phyloP scores from a whole-genome alignment of 2,888 invertebrate genomes.

The Chymomyza fuscimana region DNA sequence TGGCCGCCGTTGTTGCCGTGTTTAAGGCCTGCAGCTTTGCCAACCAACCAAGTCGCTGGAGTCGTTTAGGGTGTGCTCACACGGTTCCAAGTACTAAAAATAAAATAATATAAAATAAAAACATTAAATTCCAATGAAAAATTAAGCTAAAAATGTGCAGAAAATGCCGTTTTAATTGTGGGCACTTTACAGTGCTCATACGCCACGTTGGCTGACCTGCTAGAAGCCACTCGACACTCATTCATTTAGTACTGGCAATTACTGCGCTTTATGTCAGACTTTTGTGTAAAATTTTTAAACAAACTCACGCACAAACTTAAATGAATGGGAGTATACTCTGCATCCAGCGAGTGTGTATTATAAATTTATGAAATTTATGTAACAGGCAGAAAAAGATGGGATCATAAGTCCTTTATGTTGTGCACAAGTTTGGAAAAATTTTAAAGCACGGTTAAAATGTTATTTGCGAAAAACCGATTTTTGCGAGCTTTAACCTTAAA shows the following conservation, averaged over 20 bases:
- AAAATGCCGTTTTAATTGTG: slow-evolving; percentile 54
- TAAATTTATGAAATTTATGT: too few species aligned
- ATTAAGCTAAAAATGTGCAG: not conserved
- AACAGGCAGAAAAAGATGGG: too few species aligned
- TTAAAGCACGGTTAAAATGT: too few species aligned
- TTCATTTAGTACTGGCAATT: slow-evolving; percentile 47
- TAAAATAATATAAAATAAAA: not conserved
- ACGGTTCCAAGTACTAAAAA: not conserved
- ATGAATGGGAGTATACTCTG: too few species aligned
- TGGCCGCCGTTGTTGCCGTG: slow-evolving; percentile 78
- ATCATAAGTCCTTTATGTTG: too few species aligned
- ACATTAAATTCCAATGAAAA: not conserved
- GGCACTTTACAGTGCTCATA: slow-evolving; percentile 57
- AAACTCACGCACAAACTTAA: slow-evolving; percentile 9
- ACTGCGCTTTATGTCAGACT: slow-evolving; percentile 65
- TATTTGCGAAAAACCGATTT: too few species aligned
- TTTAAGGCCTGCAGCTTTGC: slow-evolving; percentile 33
- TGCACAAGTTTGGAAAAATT: too few species aligned
- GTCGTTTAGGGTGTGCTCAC: not conserved
- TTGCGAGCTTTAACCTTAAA: too few species aligned
- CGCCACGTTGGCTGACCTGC: slow-evolving; percentile 38
- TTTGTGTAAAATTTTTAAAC: slow-evolving; percentile 57
- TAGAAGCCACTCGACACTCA: not conserved
- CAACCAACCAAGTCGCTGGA: slow-evolving; percentile 38
- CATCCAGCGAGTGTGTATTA: too few species aligned